These are phyloP conservation scores for Eurystomus glaucurus DNA, from an alignment of 2,797 vertebrate species.

Conservation along the genomic window DNA sequence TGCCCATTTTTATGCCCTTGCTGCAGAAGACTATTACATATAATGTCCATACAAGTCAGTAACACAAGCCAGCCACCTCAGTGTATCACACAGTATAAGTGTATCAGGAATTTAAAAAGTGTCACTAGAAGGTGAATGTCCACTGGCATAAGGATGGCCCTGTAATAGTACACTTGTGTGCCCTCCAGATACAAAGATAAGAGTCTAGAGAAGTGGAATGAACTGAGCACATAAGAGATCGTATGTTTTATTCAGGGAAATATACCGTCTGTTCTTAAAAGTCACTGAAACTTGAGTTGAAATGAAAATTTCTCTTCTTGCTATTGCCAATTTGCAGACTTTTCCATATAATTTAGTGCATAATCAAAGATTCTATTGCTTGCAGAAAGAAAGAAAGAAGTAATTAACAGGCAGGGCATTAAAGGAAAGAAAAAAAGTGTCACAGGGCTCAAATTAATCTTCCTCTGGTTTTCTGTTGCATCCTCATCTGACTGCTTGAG, in stretches of 20 bases:
- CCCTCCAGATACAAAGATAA: neutral
- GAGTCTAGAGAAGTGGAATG: neutral
- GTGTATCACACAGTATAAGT: neutral
- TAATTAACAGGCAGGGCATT: neutral
- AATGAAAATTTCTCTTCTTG: neutral
- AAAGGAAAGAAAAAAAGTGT: constrained; percentile 3
- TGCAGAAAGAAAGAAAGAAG: neutral
- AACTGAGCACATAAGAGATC: neutral
- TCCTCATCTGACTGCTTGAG: neutral
- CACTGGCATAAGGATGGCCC: neutral
- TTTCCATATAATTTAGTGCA: neutral
- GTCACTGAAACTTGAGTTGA: neutral
- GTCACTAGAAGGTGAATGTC: neutral
- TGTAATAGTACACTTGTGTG: neutral
- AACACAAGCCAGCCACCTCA: neutral
- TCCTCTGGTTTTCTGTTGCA: neutral
- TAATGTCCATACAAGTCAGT: neutral
- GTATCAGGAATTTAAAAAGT: neutral
- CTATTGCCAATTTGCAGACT: neutral
- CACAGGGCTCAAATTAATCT: neutral
- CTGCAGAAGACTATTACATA: neutral
- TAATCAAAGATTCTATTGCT: neutral
- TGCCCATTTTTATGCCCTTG: neutral
- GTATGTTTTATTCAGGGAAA: neutral
- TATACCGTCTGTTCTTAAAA: neutral